These are phyloP conservation scores for Ovis canadensis DNA, from an alignment of 2,113 vertebrate species.

Conservation along the genomic window DNA sequence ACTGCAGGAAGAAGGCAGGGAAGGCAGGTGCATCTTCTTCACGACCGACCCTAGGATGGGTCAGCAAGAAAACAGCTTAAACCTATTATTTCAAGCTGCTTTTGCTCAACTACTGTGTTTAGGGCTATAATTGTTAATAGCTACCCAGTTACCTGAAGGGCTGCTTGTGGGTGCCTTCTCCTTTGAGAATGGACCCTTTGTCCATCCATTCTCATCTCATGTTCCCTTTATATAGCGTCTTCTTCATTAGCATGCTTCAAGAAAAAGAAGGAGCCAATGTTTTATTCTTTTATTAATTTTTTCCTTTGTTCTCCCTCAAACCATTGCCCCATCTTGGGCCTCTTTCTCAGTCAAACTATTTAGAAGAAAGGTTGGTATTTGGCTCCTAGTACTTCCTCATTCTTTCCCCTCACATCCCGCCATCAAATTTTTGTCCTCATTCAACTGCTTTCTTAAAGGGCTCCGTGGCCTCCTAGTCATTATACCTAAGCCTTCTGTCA, in stretches of 20 bases:
- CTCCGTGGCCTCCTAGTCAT: neutral
- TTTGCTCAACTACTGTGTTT: neutral
- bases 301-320: neutral
- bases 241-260: neutral
- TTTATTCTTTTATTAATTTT: neutral
- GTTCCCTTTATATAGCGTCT: neutral
- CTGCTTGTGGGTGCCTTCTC: neutral
- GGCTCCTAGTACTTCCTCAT: neutral
- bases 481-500: neutral
- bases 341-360: neutral
- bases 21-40: neutral
- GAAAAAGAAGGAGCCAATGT: neutral
- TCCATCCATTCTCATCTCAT: neutral
- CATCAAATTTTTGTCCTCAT: neutral
- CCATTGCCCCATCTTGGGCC: neutral
- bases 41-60: neutral
- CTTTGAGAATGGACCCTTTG: neutral
- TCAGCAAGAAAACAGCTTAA: neutral
- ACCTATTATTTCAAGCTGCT: neutral
- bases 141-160: neutral
- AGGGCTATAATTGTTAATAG: neutral
- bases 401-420: neutral
- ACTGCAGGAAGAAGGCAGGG: neutral
- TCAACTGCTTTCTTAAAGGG: neutral
- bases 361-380: neutral